Evolutionary conservation across 2,113 vertebrate genomes (phyloP).

Genomic region (Colossoma macropomum): DNA sequence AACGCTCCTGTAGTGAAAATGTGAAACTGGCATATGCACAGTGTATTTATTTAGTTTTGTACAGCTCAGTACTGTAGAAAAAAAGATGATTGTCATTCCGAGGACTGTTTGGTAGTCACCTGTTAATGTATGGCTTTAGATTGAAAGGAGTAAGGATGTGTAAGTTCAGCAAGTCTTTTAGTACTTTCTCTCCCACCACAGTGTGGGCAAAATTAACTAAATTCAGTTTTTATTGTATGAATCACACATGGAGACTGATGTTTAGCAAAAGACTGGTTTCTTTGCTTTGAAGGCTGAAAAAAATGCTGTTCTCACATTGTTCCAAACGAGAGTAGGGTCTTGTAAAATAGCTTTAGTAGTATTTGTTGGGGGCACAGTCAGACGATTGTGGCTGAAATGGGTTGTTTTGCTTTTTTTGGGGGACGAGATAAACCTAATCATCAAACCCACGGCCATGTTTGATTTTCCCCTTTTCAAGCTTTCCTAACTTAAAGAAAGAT

Average conservation of each 20-base stretch:
- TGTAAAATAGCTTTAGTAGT: constrained; percentile 45
- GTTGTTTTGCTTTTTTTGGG: neutral
- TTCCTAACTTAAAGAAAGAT: constrained; percentile 2
- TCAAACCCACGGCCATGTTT: neutral
- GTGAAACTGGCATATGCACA: neutral
- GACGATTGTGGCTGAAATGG: neutral
- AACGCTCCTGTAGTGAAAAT: neutral
- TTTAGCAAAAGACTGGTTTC: neutral
- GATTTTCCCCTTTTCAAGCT: neutral
- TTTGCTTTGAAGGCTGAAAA: constrained; percentile 14
- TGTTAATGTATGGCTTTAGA: neutral
- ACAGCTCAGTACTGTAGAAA: neutral
- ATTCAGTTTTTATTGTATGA: constrained; percentile 12
- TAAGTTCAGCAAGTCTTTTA: neutral
- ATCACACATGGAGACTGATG: neutral
- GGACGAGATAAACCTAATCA: neutral
- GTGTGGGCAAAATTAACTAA: neutral
- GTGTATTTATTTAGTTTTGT: neutral
- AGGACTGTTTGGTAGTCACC: neutral
- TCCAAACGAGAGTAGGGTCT: constrained; percentile 26
- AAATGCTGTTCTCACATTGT: constrained; percentile 25
- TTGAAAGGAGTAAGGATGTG: neutral
- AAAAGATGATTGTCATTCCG: no score
- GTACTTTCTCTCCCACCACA: neutral
- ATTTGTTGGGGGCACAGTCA: neutral